Evolutionary conservation across 2,113 vertebrate genomes (phyloP).

Genomic region (Ceuthmochares aereus): DNA sequence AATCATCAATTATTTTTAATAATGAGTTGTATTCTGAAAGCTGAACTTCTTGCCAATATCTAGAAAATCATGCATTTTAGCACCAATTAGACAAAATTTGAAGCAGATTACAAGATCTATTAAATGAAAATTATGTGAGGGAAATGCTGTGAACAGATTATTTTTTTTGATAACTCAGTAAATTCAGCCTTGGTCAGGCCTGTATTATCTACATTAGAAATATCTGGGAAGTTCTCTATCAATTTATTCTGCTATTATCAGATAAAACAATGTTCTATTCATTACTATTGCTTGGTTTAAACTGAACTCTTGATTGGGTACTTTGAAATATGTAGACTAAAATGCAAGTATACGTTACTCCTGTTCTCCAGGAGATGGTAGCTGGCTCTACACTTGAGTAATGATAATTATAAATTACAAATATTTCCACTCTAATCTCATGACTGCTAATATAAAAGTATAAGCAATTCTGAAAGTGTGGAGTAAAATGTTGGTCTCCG

Average conservation of each 20-base stretch:
- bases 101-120: background rate
- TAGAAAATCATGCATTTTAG: background rate
- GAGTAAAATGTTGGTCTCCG: background rate
- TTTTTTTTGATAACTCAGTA: background rate
- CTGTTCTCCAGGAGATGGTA: background rate
- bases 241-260: background rate
- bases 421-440: background rate
- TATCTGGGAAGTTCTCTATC: background rate
- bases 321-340: background rate
- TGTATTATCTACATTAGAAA: background rate
- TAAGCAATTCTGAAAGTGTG: background rate
- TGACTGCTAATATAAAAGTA: background rate
- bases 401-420: background rate
- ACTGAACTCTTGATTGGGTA: background rate
- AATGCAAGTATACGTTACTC: background rate
- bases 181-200: background rate
- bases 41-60: background rate
- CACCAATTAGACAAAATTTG: background rate
- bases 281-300: background rate
- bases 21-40: background rate
- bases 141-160: background rate
- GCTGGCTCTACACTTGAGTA: background rate
- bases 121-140: background rate
- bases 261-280: background rate
- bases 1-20: background rate